A percentile compares a stretch with the other conserved stretches of the same genome.
These are phyloP conservation scores for Drosophila macrospina DNA, from an alignment of 2,888 invertebrate genomes.

Conservation along the genomic window DNA sequence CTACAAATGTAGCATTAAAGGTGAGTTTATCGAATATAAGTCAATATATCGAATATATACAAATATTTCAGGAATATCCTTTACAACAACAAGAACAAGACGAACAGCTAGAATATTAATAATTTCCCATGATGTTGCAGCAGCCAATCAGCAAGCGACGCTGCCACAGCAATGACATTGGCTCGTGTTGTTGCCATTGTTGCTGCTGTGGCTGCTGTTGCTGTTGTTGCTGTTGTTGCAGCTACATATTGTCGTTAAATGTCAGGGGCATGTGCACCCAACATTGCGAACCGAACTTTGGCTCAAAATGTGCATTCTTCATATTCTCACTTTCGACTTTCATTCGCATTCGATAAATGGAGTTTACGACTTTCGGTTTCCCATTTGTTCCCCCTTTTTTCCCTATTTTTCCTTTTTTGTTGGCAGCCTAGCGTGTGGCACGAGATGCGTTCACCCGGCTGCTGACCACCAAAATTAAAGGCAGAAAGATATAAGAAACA, in stretches of 20 bases:
- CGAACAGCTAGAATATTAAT: conserved; percentile 21
- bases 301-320: conserved; percentile 16
- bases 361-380: conserved; percentile 9
- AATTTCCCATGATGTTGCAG: conserved; percentile 39
- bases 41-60: conserved; percentile 4
- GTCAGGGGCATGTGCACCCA: conserved; percentile 75
- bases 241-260: conserved; percentile 64
- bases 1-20: conserved; percentile 65
- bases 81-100: conserved; percentile 37
- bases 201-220: conserved; percentile 6
- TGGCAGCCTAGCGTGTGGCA: conserved; percentile 55
- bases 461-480: conserved; percentile 24
- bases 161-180: conserved; percentile 58
- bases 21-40: conserved; percentile 33
- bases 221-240: conserved; percentile 15
- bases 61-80: conserved; percentile 22
- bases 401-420: background rate
- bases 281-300: conserved; percentile 24
- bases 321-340: conserved; percentile 11
- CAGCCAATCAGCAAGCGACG: conserved; percentile 69
- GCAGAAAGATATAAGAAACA: conserved; percentile 4
- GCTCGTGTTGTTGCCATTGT: conserved; percentile 25
- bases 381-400: background rate
- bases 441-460: conserved; percentile 49
- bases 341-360: background rate